Base-by-base conservation (phyloP, 92 coral and sea anemone species). In the Blastomussa wellsi region DNA sequence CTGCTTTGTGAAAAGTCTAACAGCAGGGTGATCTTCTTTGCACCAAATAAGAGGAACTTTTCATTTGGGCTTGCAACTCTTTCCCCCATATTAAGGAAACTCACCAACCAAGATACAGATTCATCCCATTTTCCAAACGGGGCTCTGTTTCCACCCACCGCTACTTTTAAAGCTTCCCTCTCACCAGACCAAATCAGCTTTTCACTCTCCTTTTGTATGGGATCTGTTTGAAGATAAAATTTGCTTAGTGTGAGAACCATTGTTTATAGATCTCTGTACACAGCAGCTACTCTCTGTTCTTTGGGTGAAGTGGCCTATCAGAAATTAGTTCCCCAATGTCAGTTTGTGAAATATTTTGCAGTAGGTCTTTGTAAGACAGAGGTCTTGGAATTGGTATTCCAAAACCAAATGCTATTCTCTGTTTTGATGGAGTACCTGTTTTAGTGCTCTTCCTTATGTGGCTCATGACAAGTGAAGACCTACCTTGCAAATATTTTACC, bases 91-190 rank as follows among this genome's bases (percentile, higher is more conserved):
- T 93, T 93, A 26, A 93, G 87, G 74, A 93, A 87, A 33, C 91
- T 91, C 7, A 93, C 86, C 48, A 93, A 52, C 88, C 89, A 92
- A 20, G 93, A 82, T 77, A 82, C 55, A 0, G 95, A 92, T 72
- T 89, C 90, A 60, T 92, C 95, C 91, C 91, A 90, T 28, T 92
- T 90, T 26, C 91, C 93, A 79, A 90, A 89, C 33, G 92, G 95
- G n/a, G 92, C 92, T 4, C 96, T 92, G 52, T 88, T 92, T n/a
- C 94, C 92, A 68, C 93, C 97, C 80, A 47, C 0, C 84, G 89
- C n/a, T 82, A 89, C 70, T 67, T 92, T 70, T 81, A 89, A 35
- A 28, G 41, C 11, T n/a, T 88, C 90, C 28, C 60, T 55, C 55
- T 71, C 82, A 19, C 89, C 89, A 90, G 90, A 90, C 95, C 95